Conservation (phyloP, 2,113 vertebrate genomes). For the Poecile atricapillus region DNA sequence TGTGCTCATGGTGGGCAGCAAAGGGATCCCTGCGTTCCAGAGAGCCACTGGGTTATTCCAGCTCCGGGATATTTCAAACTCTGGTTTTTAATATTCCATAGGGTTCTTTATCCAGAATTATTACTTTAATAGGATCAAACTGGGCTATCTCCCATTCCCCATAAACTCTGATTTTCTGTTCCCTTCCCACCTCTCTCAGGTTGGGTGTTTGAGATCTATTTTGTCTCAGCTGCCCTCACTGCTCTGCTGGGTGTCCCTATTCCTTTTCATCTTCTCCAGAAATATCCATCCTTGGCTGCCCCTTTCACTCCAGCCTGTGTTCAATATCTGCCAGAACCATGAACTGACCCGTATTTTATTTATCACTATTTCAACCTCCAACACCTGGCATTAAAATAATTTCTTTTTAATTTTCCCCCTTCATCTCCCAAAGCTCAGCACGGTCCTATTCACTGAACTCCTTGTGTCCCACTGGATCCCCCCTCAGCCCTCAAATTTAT, state of each 20-base stretch:
- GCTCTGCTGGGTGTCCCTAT: neutral
- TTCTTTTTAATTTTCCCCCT: accelerated
- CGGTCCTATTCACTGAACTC: neutral
- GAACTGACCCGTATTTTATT: neutral
- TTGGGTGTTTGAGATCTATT: neutral
- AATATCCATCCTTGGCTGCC: neutral
- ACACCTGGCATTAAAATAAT: neutral
- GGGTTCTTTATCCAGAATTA: accelerated
- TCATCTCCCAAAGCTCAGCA: neutral
- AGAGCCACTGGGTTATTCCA: neutral
- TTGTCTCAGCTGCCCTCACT: neutral
- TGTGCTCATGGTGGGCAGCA: slow-evolving; percentile 79
- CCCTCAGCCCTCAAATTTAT: neutral
- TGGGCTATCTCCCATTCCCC: neutral
- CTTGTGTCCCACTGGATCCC: accelerated
- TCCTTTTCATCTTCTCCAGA: neutral
- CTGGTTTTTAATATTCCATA: accelerated
- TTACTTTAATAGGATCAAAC: neutral
- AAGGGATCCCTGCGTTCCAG: slow-evolving; percentile 79
- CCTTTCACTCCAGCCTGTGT: neutral
- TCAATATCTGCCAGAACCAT: neutral
- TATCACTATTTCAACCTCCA: neutral
- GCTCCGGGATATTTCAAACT: neutral
- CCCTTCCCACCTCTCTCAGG: neutral
- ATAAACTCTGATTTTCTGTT: neutral